These are phyloP conservation scores for Lottia scabra DNA, from an alignment of 2,888 invertebrate species.

Conservation along the genomic window DNA sequence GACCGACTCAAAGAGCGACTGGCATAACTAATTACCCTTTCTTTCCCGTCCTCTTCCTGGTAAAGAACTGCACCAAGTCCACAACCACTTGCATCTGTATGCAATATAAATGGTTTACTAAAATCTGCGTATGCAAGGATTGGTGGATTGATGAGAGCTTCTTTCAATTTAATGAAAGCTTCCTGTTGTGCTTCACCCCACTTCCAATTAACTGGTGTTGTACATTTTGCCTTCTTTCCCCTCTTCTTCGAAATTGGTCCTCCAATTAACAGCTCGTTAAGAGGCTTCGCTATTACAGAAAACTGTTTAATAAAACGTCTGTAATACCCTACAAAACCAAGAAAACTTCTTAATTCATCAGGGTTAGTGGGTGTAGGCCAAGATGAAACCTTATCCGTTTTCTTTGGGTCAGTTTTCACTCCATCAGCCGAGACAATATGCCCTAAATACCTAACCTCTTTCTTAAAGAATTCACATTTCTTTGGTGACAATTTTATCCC, in stretches of 20 bases:
- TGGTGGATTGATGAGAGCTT: constrained; percentile 16
- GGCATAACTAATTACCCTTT: constrained; percentile 23
- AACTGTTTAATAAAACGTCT: background rate
- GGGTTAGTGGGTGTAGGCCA: background rate
- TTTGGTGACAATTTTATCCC: constrained; percentile 4
- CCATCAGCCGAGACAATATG: background rate
- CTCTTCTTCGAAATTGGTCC: background rate
- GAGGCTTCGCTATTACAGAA: background rate
- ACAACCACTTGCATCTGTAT: constrained; percentile 23
- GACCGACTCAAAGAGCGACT: constrained; percentile 14
- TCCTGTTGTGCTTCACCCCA: constrained; percentile 17
- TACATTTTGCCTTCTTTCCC: constrained; percentile 3
- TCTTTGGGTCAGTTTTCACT: background rate
- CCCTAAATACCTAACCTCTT: constrained; percentile 11
- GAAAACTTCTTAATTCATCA: constrained; percentile 2
- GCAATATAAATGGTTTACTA: constrained; percentile 22
- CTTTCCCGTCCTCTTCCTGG: constrained; percentile 17
- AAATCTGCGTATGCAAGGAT: constrained; percentile 27
- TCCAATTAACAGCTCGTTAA: background rate
- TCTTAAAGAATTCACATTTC: constrained; percentile 6
- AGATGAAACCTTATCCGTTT: background rate
- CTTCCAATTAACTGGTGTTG: constrained; percentile 7
- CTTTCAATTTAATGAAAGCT: constrained; percentile 20
- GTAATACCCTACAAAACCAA: background rate
- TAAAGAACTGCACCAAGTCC: constrained; percentile 30